phyloP scores from a whole-genome alignment of 2,113 vertebrate genomes.

The Prionailurus viverrinus region DNA sequence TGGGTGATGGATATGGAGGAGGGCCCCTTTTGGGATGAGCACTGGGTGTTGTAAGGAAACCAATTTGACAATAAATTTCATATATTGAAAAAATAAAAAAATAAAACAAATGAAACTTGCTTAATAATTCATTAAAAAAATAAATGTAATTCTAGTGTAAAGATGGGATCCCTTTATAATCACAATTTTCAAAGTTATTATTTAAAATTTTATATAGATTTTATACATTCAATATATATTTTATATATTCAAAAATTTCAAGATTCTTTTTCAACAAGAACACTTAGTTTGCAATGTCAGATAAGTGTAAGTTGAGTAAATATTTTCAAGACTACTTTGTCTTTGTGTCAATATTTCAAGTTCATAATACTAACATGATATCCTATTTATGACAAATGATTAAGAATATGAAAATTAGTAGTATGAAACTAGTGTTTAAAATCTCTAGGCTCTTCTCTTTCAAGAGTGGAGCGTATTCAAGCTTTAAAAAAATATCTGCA shows the following conservation, averaged over 20 bases:
- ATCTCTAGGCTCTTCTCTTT: not conserved
- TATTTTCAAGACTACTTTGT: not conserved
- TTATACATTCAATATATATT: not conserved
- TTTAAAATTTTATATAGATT: not conserved
- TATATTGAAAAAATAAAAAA: no score
- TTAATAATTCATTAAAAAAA: no score
- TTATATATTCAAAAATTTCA: not conserved
- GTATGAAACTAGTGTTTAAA: not conserved
- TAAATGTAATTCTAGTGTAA: not conserved
- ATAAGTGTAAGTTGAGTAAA: not conserved
- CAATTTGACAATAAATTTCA: no score
- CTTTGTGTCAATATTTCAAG: not conserved
- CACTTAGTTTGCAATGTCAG: not conserved
- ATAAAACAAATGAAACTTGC: no score
- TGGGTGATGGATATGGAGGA: no score
- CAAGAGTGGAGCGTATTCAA: not conserved
- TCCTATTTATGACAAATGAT: slow-evolving; percentile 13
- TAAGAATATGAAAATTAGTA: slow-evolving; percentile 6
- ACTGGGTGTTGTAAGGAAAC: no score
- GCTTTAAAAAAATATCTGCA: not conserved
- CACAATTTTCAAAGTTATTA: not conserved
- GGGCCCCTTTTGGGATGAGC: no score
- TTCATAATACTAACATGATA: not conserved
- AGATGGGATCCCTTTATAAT: not conserved
- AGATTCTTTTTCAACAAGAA: not conserved